Base-by-base conservation (phyloP, 2,113 vertebrate genomes). In the Forbesichthys agassizii region DNA sequence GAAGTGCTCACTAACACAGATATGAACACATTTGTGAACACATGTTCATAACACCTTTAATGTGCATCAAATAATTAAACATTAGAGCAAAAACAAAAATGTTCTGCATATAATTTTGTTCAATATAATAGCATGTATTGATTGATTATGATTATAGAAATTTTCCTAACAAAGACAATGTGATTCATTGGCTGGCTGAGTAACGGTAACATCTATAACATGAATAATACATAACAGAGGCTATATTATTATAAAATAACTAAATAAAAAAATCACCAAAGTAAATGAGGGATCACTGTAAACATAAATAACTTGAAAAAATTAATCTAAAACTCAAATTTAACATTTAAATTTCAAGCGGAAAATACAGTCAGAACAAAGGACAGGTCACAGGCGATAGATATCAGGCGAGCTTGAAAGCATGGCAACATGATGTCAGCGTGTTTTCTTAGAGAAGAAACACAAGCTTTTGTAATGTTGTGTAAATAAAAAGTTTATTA, bases 321-420 rank as follows among this genome's bases (percentile, higher is more conserved):
- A 53, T 53, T 47, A 12, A 47, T 11, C 8, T 61, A 53, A 66
- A 66, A 33, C 33, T 9, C 16, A 33, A 27, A 69, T 61, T 53
- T 52, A 66, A 61, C 63, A 73, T 73, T 66, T 73, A 58, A 59
- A 73, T 64, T 61, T 66, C 64, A 66, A 66, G 56, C 58, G 33
- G 9, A 52, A 66, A 54, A 9, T 33, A 55, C 33, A 20, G n/a
- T n/a, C 7, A 52, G 12, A 20, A 18, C 52, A 59, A 48, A 57
- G 51, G 47, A 47, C 13, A 27, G 71, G 58, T 47, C 63, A 54
- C 20, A 14, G 46, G 33, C 11, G 18, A 61, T 66, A 61, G 66
- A 54, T 61, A 73, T 11, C 58, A 53, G 18, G 1, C 8, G 16
- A 20, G 62, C 56, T 47, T 47, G 51, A 64, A 71, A 64, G 52